Evolutionary conservation across 2,888 invertebrate species (phyloP).

Genomic region (Hedychridium roseum): DNA sequence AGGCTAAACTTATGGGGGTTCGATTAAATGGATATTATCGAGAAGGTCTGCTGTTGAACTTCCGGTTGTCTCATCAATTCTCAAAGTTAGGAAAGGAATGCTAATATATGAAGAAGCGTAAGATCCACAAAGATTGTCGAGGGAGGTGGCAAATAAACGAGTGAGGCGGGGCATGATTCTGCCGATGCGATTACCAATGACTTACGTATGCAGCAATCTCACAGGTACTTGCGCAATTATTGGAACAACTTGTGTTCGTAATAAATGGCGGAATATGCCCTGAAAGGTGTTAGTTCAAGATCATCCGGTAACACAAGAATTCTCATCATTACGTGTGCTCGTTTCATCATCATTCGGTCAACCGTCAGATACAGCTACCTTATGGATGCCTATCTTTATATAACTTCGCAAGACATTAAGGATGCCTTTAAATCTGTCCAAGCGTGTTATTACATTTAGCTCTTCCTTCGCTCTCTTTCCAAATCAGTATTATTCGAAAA

Average conservation of each 20-base stretch:
- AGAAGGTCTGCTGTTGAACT: no score
- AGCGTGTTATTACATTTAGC: no score
- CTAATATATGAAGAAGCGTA: no score
- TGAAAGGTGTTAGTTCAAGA: slow-evolving; percentile 63
- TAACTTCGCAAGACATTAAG: slow-evolving; percentile 34
- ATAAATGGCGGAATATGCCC: slow-evolving; percentile 59
- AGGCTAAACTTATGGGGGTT: no score
- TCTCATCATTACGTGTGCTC: slow-evolving; percentile 30
- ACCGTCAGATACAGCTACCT: neutral
- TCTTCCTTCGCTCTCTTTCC: no score
- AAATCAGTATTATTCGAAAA: no score
- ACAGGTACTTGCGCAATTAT: slow-evolving; percentile 60
- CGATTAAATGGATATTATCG: no score
- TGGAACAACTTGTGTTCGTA: slow-evolving; percentile 57
- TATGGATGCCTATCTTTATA: slow-evolving; percentile 33
- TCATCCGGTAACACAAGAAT: slow-evolving; percentile 55
- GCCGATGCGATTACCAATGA: slow-evolving; percentile 51
- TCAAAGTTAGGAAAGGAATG: no score
- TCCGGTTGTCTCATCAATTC: no score
- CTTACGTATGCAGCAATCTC: slow-evolving; percentile 57
- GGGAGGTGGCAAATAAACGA: neutral
- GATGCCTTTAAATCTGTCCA: no score
- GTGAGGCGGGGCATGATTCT: slow-evolving; percentile 13
- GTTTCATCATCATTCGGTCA: slow-evolving; percentile 31
- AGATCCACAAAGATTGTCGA: no score